A percentile compares a stretch with the other conserved stretches of the same genome.
Evolutionary conservation across 1,140 invertebrate species (phyloP).

Genomic region (Homalodisca vitripennis): DNA sequence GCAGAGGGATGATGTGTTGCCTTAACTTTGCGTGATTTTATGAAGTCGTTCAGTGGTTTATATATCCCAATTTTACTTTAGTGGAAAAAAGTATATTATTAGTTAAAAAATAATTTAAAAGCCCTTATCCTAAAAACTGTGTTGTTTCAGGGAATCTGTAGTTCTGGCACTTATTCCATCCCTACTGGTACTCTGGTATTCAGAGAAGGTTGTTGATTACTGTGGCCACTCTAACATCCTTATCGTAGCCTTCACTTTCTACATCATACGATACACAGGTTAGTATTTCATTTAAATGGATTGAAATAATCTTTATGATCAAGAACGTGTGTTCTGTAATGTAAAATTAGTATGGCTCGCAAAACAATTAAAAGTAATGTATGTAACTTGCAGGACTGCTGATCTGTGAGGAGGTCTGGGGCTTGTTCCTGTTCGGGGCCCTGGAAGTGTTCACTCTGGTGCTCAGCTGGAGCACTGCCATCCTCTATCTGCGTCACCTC

Average conservation of each 20-base stretch:
- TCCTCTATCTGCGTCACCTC: slow-evolving; percentile 77
- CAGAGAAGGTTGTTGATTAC: slow-evolving; percentile 79
- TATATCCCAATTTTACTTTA: not conserved
- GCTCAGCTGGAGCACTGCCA: slow-evolving; percentile 79
- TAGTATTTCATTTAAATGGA: too few species aligned
- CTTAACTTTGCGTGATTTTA: too few species aligned
- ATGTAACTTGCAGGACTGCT: slow-evolving; percentile 24
- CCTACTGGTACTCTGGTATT: slow-evolving; percentile 70
- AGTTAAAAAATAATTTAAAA: too few species aligned
- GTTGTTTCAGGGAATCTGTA: slow-evolving; percentile 15
- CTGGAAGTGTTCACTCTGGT: slow-evolving; percentile 80
- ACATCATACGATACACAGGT: slow-evolving; percentile 71
- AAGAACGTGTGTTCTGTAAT: too few species aligned
- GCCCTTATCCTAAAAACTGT: too few species aligned
- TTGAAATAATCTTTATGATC: too few species aligned
- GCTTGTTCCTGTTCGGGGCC: slow-evolving; percentile 67
- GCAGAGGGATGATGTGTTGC: too few species aligned
- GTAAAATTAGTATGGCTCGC: not conserved
- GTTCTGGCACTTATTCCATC: slow-evolving; percentile 60
- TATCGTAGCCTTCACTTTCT: slow-evolving; percentile 75
- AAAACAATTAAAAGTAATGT: not conserved
- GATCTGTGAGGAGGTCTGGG: slow-evolving; percentile 52
- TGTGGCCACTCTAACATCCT: slow-evolving; percentile 82
- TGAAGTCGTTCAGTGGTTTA: too few species aligned
- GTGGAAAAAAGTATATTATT: too few species aligned